phyloP scores from a whole-genome alignment of 2,113 vertebrate species.

The Campylorhamphus procurvoides region DNA sequence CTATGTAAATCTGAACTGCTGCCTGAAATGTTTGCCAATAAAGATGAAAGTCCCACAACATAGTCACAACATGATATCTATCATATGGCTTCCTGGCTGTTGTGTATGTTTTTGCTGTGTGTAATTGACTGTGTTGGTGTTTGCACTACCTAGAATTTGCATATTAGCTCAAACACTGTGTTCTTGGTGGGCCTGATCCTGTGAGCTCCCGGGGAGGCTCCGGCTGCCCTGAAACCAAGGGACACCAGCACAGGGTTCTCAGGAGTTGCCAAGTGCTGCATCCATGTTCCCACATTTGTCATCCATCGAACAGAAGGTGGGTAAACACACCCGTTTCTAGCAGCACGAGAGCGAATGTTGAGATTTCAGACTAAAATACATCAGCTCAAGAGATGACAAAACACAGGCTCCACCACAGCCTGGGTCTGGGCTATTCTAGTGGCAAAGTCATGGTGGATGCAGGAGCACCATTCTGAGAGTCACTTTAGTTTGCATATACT shows the following conservation, averaged over 20 bases:
- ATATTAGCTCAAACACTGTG: constrained; percentile 45
- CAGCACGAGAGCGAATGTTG: neutral
- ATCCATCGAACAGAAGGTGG: neutral
- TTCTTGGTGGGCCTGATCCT: constrained; percentile 2
- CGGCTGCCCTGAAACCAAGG: neutral
- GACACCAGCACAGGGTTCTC: neutral
- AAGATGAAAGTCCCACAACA: constrained; percentile 76
- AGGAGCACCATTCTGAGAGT: neutral
- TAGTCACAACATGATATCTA: constrained; percentile 76
- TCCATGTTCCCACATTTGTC: neutral
- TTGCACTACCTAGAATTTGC: constrained; percentile 71
- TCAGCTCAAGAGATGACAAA: neutral
- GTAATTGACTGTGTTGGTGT: constrained; percentile 65
- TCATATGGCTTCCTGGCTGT: constrained; percentile 77
- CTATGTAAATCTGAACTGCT: constrained; percentile 79
- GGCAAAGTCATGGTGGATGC: neutral
- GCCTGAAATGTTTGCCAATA: constrained; percentile 82
- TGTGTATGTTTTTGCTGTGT: constrained; percentile 71
- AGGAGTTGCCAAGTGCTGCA: neutral
- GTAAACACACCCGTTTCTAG: neutral
- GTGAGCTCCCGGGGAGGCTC: fast-evolving
- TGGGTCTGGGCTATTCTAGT: neutral
- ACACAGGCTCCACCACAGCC: neutral
- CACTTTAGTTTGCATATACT: neutral
- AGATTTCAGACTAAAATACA: neutral